Evolutionary conservation across 1,140 invertebrate genomes (phyloP).

Genomic region (Eubasilissa regina): DNA sequence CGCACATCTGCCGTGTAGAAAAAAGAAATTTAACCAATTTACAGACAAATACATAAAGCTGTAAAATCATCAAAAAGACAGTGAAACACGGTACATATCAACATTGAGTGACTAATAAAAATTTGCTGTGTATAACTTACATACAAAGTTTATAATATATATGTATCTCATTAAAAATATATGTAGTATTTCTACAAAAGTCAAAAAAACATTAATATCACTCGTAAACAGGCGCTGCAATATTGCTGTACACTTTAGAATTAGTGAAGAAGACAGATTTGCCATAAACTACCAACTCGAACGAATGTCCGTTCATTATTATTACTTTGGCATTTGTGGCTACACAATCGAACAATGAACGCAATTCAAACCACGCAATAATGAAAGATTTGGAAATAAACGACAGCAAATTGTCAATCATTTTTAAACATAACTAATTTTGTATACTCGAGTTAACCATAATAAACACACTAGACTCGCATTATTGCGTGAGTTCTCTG

Average conservation of each 20-base stretch:
- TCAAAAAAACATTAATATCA: conserved; percentile 51
- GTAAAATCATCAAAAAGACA: conserved; percentile 16
- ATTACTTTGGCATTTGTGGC: conserved; percentile 28
- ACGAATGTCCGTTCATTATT: no score
- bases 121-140: conserved; percentile 9
- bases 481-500: neutral
- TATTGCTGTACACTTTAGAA: conserved; percentile 56
- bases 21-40: no score
- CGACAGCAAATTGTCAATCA: no score
- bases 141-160: conserved; percentile 9
- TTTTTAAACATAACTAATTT: no score
- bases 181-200: conserved; percentile 30
- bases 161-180: conserved; percentile 31
- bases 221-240: conserved; percentile 48
- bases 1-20: no score
- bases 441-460: no score
- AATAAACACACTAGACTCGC: neutral
- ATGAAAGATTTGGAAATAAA: no score
- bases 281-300: conserved; percentile 7
- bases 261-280: conserved; percentile 47
- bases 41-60: neutral
- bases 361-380: neutral
- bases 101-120: neutral
- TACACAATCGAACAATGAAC: neutral
- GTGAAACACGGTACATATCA: neutral